Percentiles rank a stretch among this genome's conserved stretches.
Evolutionary conservation across 1,140 invertebrate species (phyloP).

Genomic region (Archegozetes longisetosus): DNA sequence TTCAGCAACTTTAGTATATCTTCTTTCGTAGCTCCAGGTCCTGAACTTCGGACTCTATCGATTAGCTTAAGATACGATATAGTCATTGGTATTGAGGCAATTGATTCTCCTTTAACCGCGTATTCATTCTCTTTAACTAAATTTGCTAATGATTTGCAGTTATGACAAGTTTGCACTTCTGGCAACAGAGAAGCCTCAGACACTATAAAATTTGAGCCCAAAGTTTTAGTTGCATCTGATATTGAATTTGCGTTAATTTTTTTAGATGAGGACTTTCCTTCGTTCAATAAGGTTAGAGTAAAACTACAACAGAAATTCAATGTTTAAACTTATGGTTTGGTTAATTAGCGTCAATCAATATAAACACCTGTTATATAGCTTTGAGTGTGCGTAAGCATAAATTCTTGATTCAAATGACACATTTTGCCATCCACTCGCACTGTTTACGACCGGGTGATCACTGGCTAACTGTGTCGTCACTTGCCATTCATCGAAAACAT

Average conservation of each 20-base stretch:
- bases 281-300: neutral
- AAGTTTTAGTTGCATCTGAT: neutral
- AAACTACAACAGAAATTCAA: neutral
- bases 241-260: neutral
- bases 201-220: slow-evolving; percentile 9
- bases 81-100: slow-evolving; percentile 9
- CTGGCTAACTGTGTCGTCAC: slow-evolving; percentile 1
- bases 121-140: neutral
- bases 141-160: neutral
- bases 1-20: slow-evolving; percentile 13
- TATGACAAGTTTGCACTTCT: slow-evolving; percentile 14
- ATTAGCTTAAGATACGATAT: slow-evolving; percentile 14
- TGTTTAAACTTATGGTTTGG: neutral
- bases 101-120: slow-evolving; percentile 5
- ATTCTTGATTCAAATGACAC: slow-evolving; percentile 14
- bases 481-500: slow-evolving; percentile 10
- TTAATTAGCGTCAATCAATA: neutral
- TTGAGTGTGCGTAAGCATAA: slow-evolving; percentile 14
- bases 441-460: slow-evolving; percentile 10
- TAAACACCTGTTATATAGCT: slow-evolving; percentile 12
- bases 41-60: slow-evolving; percentile 11
- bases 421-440: slow-evolving; percentile 18
- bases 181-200: neutral
- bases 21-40: neutral
- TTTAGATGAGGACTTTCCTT: neutral